Conservation (phyloP, 2,113 vertebrate species). For the Benitochromis conjunctus region DNA sequence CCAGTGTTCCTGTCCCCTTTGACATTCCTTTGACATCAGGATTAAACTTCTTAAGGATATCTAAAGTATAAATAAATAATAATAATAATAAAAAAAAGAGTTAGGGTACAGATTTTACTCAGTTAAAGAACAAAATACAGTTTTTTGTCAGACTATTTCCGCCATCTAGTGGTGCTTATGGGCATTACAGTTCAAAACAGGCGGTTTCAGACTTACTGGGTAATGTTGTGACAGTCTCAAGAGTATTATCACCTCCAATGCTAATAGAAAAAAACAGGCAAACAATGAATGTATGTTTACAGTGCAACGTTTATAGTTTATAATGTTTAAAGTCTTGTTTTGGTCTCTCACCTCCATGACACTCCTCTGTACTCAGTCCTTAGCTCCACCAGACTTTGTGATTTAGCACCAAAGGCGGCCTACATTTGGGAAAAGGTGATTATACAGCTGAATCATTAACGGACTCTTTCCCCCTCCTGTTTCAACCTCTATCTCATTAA, state of each 20-base stretch:
- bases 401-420: constrained; percentile 80
- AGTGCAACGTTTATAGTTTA: not conserved
- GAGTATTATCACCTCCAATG: constrained; percentile 82
- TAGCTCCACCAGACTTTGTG: constrained; percentile 53
- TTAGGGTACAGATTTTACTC: not conserved
- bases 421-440: constrained; percentile 31
- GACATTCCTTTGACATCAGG: constrained; percentile 82
- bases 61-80: constrained; percentile 52
- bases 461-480: not conserved
- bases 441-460: not conserved
- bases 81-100: not conserved
- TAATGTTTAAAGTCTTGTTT: not conserved
- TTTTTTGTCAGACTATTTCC: not conserved
- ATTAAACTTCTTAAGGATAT: constrained; percentile 91
- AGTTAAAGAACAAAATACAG: not conserved
- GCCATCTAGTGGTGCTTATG: constrained; percentile 18
- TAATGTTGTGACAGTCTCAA: constrained; percentile 85
- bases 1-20: constrained; percentile 51
- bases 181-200: not conserved
- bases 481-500: not conserved
- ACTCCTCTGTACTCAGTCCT: constrained; percentile 78
- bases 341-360: constrained; percentile 84
- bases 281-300: not conserved
- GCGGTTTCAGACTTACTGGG: constrained; percentile 80
- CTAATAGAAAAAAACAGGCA: constrained; percentile 60